Evolutionary conservation across 2,113 vertebrate species (phyloP), one percentile per base, ranked within the genome.

Genomic region (Catharus fuscescens): DNA sequence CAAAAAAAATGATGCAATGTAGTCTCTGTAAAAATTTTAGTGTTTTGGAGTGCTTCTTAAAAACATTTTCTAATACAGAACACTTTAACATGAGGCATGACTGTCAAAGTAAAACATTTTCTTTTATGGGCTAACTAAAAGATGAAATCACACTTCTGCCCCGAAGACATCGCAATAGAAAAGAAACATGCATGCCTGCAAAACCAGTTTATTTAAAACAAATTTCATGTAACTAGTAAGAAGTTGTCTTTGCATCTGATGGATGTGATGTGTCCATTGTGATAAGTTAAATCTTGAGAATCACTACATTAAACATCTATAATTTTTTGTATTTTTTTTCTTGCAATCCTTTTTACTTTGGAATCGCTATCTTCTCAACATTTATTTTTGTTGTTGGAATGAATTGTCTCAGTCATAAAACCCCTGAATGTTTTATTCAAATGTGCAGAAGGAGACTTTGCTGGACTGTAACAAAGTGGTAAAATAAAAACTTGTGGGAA

Each of bases 21-120:
- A 29, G 1, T 59, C 3, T 45, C 24, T 56, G 24, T 60, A 44
- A 64, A 72, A 18, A 5, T 71, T 69, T 9, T 4, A 0, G 0
- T 23, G 77, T 60, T 76, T 78, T 4, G 10, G 15, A 76, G 1
- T 38, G 18, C 6, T 76, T 9, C 3, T 62, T 84, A 60, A 60
- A 76, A 79, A 12, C 1, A 9, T 53, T 54, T 86, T 73, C 18
- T 52, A 25, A 50, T 12, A 54, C 3, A 24, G 16, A 61, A 8
- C 3, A 18, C 16, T 44, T 82, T 45, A 44, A 47, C 21, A 4
- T 64, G 21, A 71, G 59, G 26, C 7, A 29, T 20, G 12, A 36
- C 12, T 50, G 25, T 50, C 32, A 73, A 71, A 42, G 4, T 10
- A 53, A 70, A 54, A 34, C 42, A 32, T 12, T 6, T 5, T 54